These are phyloP conservation scores for Halocynthia roretzi DNA, from an alignment of 23 tunicate species.

Conservation along the genomic window DNA sequence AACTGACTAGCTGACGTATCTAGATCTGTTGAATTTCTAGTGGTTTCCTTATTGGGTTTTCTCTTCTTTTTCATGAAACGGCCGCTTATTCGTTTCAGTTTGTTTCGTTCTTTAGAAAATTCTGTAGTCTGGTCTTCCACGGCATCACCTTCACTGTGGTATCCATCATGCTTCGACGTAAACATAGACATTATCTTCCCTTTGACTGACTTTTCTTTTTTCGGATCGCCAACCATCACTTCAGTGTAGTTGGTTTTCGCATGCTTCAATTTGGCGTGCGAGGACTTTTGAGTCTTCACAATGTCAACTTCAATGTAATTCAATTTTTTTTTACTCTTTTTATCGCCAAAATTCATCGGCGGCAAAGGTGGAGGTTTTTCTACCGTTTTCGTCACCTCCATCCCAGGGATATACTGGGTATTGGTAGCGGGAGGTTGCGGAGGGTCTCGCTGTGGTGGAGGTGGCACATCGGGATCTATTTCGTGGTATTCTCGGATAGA, in stretches of 20 bases:
- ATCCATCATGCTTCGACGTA: slow-evolving; percentile 22
- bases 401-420: neutral
- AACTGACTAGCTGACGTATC: too few species aligned
- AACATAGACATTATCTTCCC: slow-evolving; percentile 14
- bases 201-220: slow-evolving; percentile 12
- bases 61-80: slow-evolving; percentile 51
- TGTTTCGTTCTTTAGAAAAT: slow-evolving; percentile 76
- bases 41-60: neutral
- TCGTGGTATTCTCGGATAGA: slow-evolving; percentile 34
- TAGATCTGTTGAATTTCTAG: too few species aligned
- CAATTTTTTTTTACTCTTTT: slow-evolving; percentile 40
- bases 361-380: slow-evolving; percentile 79
- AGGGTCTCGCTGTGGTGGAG: slow-evolving; percentile 68
- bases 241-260: slow-evolving; percentile 48
- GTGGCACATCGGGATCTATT: slow-evolving; percentile 54
- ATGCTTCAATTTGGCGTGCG: neutral
- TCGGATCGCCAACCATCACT: slow-evolving; percentile 25
- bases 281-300: neutral
- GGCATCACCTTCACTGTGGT: slow-evolving; percentile 18
- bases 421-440: slow-evolving; percentile 32
- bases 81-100: slow-evolving; percentile 55
- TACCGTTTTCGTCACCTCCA: neutral
- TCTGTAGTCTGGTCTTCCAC: slow-evolving; percentile 45
- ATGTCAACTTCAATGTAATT: slow-evolving; percentile 81
- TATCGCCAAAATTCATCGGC: slow-evolving; percentile 44